phyloP scores from a whole-genome alignment of 2,888 invertebrate genomes.

The Magallana nippona region DNA sequence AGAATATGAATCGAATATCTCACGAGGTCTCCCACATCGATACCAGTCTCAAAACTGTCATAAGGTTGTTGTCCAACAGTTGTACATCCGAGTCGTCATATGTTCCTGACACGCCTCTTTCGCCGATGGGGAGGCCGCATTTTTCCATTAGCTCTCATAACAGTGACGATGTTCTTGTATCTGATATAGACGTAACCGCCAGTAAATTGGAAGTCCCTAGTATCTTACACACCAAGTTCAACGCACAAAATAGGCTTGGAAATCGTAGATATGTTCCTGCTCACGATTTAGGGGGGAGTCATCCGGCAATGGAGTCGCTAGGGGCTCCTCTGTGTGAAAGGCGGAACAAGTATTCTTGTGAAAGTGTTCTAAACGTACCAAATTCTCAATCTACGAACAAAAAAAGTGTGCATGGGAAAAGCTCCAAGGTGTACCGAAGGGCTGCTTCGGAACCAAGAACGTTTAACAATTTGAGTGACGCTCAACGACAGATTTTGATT shows the following conservation, averaged over 20 bases:
- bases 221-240: constrained; percentile 5
- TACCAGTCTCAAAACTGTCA: constrained; percentile 56
- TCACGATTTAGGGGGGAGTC: background rate
- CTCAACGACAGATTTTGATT: constrained; percentile 21
- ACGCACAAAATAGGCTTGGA: background rate
- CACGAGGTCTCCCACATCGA: constrained; percentile 61
- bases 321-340: background rate
- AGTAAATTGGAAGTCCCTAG: constrained; percentile 33
- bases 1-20: constrained; percentile 58
- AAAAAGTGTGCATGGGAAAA: background rate
- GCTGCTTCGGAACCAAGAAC: constrained; percentile 40
- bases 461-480: constrained; percentile 35
- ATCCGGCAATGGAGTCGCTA: background rate
- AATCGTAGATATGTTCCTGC: background rate
- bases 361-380: constrained; percentile 2
- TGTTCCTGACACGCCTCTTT: constrained; percentile 44
- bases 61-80: constrained; percentile 47
- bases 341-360: background rate
- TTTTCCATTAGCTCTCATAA: constrained; percentile 51
- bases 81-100: constrained; percentile 46
- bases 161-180: constrained; percentile 45
- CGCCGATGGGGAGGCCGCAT: constrained; percentile 44
- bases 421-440: constrained; percentile 36
- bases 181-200: background rate
- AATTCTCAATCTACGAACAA: background rate